A percentile compares a stretch with the other conserved stretches of the same genome.
Conservation (phyloP, 2,113 vertebrate species). For the Elanus axillaris region DNA sequence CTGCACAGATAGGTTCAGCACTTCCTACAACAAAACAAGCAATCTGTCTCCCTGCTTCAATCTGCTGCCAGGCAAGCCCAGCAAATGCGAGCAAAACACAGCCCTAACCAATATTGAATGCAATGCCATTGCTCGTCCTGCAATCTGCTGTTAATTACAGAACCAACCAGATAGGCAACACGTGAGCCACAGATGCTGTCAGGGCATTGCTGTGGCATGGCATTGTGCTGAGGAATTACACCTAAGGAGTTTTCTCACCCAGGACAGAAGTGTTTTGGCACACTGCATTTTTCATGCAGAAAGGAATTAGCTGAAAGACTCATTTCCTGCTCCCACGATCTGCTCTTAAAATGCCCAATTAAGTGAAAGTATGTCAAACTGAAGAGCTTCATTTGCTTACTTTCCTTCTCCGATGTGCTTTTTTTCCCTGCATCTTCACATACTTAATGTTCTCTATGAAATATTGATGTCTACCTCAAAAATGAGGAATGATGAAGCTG, state of each 20-base stretch:
- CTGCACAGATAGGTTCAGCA: rapidly evolving
- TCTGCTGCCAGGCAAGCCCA: not conserved
- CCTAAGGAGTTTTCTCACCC: not conserved
- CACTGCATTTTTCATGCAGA: not conserved
- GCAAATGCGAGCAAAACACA: not conserved
- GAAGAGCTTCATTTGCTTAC: not conserved
- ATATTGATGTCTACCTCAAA: not conserved
- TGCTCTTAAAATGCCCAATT: not conserved
- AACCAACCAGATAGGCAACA: not conserved
- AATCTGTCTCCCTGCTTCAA: not conserved
- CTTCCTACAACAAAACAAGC: not conserved
- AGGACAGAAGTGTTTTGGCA: not conserved
- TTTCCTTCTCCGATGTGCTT: not conserved
- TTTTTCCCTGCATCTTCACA: not conserved
- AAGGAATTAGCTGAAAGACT: not conserved
- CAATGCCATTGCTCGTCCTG: not conserved
- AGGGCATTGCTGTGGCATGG: not conserved
- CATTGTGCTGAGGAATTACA: not conserved
- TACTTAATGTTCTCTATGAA: not conserved
- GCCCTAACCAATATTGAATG: rapidly evolving
- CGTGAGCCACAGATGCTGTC: not conserved
- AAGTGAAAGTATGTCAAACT: not conserved
- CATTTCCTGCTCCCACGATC: not conserved
- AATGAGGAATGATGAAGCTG: not conserved
- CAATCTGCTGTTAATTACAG: not conserved